Percentiles rank a stretch among this genome's conserved stretches.
These are phyloP conservation scores for Sylvilagus bachmani DNA, from an alignment of 2,113 vertebrate species.

Conservation along the genomic window DNA sequence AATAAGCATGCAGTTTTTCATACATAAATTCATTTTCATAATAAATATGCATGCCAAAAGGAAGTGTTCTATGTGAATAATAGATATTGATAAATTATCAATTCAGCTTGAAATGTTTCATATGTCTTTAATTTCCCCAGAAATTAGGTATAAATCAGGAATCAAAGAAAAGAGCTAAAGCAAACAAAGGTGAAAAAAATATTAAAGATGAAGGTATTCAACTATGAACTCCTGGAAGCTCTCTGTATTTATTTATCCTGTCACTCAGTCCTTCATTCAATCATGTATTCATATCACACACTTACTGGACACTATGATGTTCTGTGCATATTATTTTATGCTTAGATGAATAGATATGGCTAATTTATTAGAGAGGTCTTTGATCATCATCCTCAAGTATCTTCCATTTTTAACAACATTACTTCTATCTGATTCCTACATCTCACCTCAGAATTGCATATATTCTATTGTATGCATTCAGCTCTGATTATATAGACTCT, in stretches of 20 bases:
- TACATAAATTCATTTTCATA: neutral
- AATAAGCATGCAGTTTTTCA: neutral
- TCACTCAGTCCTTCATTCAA: neutral
- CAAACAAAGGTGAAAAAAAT: neutral
- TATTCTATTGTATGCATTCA: neutral
- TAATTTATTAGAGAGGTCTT: neutral
- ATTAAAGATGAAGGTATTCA: neutral
- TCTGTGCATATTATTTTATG: neutral
- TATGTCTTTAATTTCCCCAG: neutral
- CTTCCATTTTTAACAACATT: neutral
- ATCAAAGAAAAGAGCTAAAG: neutral
- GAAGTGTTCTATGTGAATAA: neutral
- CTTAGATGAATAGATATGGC: neutral
- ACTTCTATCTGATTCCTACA: neutral
- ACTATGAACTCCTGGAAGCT: neutral
- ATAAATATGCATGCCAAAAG: neutral
- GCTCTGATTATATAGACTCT: neutral
- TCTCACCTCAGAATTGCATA: neutral
- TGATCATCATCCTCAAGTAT: neutral
- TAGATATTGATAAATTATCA: conserved; percentile 6
- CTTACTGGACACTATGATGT: neutral
- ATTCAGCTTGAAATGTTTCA: neutral
- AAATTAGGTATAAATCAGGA: neutral
- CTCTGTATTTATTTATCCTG: neutral
- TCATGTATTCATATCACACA: neutral